Conservation (phyloP, 2,888 invertebrate species). For the Folsomia manolachei region DNA sequence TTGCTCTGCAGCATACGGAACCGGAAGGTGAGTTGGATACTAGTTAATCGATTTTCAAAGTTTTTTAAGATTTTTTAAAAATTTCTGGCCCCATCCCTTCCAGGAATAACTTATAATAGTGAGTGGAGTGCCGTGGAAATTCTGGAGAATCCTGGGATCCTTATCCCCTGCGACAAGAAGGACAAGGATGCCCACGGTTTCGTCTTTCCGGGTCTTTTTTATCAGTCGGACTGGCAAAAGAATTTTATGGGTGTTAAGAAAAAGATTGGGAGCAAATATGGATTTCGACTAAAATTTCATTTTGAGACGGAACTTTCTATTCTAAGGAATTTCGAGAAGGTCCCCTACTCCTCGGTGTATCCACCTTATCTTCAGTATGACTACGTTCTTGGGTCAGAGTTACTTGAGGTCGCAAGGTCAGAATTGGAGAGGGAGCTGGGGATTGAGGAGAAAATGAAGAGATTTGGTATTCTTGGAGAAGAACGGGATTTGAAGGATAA, state of each 20-base stretch:
- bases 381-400: neutral
- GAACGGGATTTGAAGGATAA: constrained; percentile 6
- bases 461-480: neutral
- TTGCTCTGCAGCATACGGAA: neutral
- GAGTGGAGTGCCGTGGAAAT: constrained; percentile 21
- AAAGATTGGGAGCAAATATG: constrained; percentile 11
- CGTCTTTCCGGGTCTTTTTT: neutral
- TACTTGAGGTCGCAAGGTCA: neutral
- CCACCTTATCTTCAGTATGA: constrained; percentile 6
- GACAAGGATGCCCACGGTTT: neutral
- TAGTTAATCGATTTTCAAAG: too few relatives aligned
- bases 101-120: constrained; percentile 10
- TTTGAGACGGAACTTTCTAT: constrained; percentile 11
- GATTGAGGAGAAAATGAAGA: neutral
- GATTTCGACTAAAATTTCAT: constrained; percentile 8
- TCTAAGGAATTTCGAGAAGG: constrained; percentile 8
- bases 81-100: too few relatives aligned
- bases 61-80: too few relatives aligned
- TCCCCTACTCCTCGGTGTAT: neutral
- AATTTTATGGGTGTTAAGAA: constrained; percentile 12
- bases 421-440: neutral
- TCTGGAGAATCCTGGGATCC: constrained; percentile 14
- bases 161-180: neutral
- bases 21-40: too few relatives aligned
- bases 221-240: constrained; percentile 14